Evolutionary conservation across 2,113 vertebrate genomes (phyloP), one percentile per base, ranked within the genome.

Genomic region (Emberiza fucata): DNA sequence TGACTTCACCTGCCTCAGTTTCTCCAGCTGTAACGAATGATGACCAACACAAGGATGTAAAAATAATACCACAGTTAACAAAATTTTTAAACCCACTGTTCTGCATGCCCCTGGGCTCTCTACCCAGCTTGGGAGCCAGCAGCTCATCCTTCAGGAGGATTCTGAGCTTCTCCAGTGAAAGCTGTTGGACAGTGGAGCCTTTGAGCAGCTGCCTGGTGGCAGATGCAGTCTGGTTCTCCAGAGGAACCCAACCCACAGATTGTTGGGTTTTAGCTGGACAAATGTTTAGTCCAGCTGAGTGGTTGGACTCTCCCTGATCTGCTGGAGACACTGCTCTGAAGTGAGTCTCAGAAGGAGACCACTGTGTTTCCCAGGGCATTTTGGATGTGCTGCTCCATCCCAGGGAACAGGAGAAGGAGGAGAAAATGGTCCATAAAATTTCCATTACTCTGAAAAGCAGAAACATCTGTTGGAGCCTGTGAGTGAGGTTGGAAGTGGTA

Each of bases 351-450:
- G 79, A 73, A 92, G 85, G 83, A 80, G 81, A 81, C 51, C 59
- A 21, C 85, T 92, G 57, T 31, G 11, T 63, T 92, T 90, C 76
- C 76, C 27, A 83, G 81, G 88, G 72, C 40, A 40, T 92, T 93
- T 72, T 92, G 88, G 89, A 39, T 51, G 57, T 81, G 69, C 83
- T 79, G 60, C 79, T 75, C 40, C 24, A 39, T 92, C 57, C 73
- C 51, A 75, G 81, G 75, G 70, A 95, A 91, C 57, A 89, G 77
- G 82, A 90, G 77, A 70, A 92, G 68, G 69, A 90, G 86, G 66
- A 86, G 86, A 97, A 97, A 96, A 96, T 80, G 90, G 95, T 87
- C 92, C 90, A 94, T 95, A 76, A 97, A 94, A 94, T 97, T 97
- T 90, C 92, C 91, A 84, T 96, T 95, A 80, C 65, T 42, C 40